These are phyloP conservation scores for Napeogenes inachia DNA, from an alignment of 2,888 invertebrate genomes.

Conservation along the genomic window DNA sequence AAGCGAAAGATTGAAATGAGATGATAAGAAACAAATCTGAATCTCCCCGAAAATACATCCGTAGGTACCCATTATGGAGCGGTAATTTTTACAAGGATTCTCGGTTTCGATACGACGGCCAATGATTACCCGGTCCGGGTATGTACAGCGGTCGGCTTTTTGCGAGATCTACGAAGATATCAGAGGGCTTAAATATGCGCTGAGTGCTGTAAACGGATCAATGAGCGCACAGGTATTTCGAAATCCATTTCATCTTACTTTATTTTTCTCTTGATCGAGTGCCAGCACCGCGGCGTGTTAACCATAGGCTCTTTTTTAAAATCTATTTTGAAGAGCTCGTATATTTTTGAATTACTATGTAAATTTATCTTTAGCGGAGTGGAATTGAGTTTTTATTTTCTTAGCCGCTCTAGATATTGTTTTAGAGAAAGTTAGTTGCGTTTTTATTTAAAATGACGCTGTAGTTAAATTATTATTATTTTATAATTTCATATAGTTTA, in stretches of 20 bases:
- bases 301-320: conserved; percentile 28
- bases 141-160: conserved; percentile 55
- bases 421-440: conserved; percentile 11
- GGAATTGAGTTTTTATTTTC: conserved; percentile 36
- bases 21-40: conserved; percentile 68
- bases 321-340: conserved; percentile 28
- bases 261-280: conserved; percentile 33
- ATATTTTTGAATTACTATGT: conserved; percentile 32
- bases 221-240: conserved; percentile 47
- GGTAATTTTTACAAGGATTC: conserved; percentile 73
- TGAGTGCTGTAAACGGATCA: conserved; percentile 54
- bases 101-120: conserved; percentile 66
- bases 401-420: conserved; percentile 14
- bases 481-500: too few relatives aligned
- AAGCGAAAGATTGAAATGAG: conserved; percentile 72
- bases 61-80: conserved; percentile 63
- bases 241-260: conserved; percentile 42
- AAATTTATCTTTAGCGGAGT: conserved; percentile 28
- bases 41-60: conserved; percentile 73
- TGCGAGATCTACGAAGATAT: conserved; percentile 66
- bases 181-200: conserved; percentile 55
- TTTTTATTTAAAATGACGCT: conserved; percentile 1
- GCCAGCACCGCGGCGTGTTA: conserved; percentile 31
- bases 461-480: too few relatives aligned
- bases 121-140: conserved; percentile 62